phyloP scores from a whole-genome alignment of 1,140 invertebrate genomes.

The Achroia grisella region DNA sequence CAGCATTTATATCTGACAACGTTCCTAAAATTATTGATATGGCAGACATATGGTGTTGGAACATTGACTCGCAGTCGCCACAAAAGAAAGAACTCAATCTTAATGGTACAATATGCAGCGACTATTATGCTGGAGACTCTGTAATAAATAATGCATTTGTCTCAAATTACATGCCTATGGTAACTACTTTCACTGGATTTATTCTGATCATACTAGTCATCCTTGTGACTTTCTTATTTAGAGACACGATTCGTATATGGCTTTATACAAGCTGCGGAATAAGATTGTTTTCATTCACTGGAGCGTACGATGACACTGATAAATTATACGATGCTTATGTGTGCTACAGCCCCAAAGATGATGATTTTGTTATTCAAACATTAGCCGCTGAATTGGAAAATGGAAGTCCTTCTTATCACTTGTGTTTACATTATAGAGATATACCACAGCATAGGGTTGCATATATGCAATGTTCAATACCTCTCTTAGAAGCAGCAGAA shows the following conservation, averaged over 20 bases:
- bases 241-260: constrained; percentile 90
- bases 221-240: constrained; percentile 86
- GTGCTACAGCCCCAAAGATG: constrained; percentile 94
- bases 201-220: constrained; percentile 82
- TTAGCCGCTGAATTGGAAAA: constrained; percentile 91
- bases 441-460: constrained; percentile 79
- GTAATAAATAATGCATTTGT: constrained; percentile 88
- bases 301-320: constrained; percentile 83
- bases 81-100: constrained; percentile 84
- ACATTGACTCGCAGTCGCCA: constrained; percentile 78
- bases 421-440: constrained; percentile 92
- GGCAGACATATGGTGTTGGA: constrained; percentile 84
- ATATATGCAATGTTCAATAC: constrained; percentile 83
- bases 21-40: constrained; percentile 84
- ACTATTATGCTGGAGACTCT: constrained; percentile 86
- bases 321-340: constrained; percentile 96
- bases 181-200: constrained; percentile 83
- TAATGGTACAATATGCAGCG: constrained; percentile 87
- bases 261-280: constrained; percentile 91
- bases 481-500: constrained; percentile 90
- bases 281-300: constrained; percentile 81
- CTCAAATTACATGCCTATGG: constrained; percentile 87
- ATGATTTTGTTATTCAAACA: constrained; percentile 90
- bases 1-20: constrained; percentile 87
- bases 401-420: constrained; percentile 81